Conservation (phyloP, 2,888 invertebrate genomes). For the Polyommatus iphigenia region DNA sequence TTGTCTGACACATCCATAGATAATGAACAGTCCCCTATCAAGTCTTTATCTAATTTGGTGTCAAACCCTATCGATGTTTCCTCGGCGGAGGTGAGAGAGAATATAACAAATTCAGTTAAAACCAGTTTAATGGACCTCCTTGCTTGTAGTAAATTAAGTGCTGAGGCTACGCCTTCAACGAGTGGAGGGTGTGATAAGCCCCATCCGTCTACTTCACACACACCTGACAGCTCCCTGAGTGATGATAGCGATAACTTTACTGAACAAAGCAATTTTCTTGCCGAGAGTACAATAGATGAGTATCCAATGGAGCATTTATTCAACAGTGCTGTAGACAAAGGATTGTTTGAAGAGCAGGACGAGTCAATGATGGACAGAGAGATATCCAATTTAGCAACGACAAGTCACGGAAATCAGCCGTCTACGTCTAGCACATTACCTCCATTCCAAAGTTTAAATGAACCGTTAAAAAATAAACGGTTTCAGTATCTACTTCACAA, state of each 20-base stretch:
- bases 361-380: conserved; percentile 75
- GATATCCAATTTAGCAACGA: conserved; percentile 74
- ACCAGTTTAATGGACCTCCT: conserved; percentile 71
- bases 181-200: conserved; percentile 60
- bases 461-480: conserved; percentile 73
- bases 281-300: conserved; percentile 74
- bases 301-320: conserved; percentile 77
- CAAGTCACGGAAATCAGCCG: conserved; percentile 69
- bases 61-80: conserved; percentile 75
- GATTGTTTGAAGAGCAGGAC: conserved; percentile 71
- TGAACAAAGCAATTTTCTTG: conserved; percentile 73
- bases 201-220: conserved; percentile 58
- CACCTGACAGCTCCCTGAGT: conserved; percentile 69
- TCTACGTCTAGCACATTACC: conserved; percentile 63
- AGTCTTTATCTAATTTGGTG: conserved; percentile 82
- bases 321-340: conserved; percentile 74
- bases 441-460: conserved; percentile 72
- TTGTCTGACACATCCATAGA: conserved; percentile 59
- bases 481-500: conserved; percentile 76
- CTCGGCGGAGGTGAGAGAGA: conserved; percentile 54
- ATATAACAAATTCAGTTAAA: conserved; percentile 64
- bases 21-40: conserved; percentile 80
- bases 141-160: conserved; percentile 60
- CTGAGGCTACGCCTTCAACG: conserved; percentile 62
- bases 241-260: conserved; percentile 73